phyloP scores from a whole-genome alignment of 2,113 vertebrate species.

The Desmodus rotundus region DNA sequence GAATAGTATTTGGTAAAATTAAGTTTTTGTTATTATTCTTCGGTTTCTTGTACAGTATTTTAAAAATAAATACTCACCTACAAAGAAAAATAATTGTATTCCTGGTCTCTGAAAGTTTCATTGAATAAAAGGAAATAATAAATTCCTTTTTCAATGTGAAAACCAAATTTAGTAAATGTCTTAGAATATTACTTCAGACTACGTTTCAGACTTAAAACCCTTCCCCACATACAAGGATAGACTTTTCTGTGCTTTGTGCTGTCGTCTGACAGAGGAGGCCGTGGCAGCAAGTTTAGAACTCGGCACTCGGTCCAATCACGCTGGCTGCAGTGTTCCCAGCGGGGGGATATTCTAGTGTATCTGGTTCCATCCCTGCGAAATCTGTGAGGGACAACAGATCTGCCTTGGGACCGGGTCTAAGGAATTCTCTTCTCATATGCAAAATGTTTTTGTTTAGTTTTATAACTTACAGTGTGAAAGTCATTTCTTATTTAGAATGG shows the following conservation, averaged over 20 bases:
- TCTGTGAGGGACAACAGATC: neutral
- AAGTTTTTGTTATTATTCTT: neutral
- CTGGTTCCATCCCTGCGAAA: slow-evolving; percentile 40
- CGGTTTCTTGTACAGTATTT: neutral
- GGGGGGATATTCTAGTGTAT: neutral
- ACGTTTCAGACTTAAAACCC: neutral
- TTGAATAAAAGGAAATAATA: slow-evolving; percentile 39
- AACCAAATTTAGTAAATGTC: neutral
- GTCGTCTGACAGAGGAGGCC: neutral
- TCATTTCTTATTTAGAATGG: slow-evolving; percentile 43
- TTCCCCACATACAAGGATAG: neutral
- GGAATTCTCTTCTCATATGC: neutral
- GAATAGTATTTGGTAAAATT: neutral
- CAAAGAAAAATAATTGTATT: neutral
- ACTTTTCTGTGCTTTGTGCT: neutral
- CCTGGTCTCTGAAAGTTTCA: neutral
- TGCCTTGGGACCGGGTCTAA: neutral
- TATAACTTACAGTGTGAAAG: neutral
- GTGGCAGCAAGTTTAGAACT: neutral
- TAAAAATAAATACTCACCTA: neutral
- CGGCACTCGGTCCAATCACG: neutral
- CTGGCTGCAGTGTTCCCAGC: neutral
- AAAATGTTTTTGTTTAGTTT: slow-evolving; percentile 26
- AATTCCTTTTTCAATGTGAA: slow-evolving; percentile 15
- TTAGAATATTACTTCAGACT: neutral